Evolutionary conservation across 2,797 vertebrate species (phyloP), one percentile per base, ranked within the genome.

Genomic region (Sciaenops ocellatus): DNA sequence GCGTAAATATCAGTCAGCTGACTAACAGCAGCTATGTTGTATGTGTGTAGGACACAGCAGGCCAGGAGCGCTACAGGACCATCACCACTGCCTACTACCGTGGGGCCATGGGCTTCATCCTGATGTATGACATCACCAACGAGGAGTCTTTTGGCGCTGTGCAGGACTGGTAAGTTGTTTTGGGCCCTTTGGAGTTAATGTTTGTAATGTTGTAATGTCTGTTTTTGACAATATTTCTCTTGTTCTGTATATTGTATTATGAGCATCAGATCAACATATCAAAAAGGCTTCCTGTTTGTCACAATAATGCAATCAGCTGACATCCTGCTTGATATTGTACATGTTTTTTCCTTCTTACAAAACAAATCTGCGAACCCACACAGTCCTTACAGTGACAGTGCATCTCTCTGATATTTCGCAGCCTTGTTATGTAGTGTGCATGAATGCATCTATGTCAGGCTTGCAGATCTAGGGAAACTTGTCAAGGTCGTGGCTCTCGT

Each of bases 91-190:
- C 98, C 34, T 99, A 99, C 92, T 99, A 99, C 84, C 96, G 98
- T 0, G 98, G 98, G 2, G 98, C 98, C 85, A 99, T 99, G 98
- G 98, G 98, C 80, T 99, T 99, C 92, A 98, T 99, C 93, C 95
- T 99, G 83, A 99, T 99, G 98, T 99, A 99, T 69, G 98, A 99
- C 93, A 98, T 99, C 94, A 99, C 98, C 41, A 99, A 99, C 24
- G 98, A 99, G 91, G 98, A 99, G 83, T 99, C 98, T 24, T 99
- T 99, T 71, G 97, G 96, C 15, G 97, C 97, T 2, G 98, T 99
- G 51, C 98, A 99, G 92, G 98, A 99, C 66, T 99, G 98, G 98
- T 99, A 90, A 97, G 97, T 92, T 9, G 1, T 7, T 28, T 30
- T 12, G 15, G 18, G 17, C 17, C 50, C 16, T 57, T 17, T 28